phyloP scores from a whole-genome alignment of 2,113 vertebrate species.

The Scolopax mira region DNA sequence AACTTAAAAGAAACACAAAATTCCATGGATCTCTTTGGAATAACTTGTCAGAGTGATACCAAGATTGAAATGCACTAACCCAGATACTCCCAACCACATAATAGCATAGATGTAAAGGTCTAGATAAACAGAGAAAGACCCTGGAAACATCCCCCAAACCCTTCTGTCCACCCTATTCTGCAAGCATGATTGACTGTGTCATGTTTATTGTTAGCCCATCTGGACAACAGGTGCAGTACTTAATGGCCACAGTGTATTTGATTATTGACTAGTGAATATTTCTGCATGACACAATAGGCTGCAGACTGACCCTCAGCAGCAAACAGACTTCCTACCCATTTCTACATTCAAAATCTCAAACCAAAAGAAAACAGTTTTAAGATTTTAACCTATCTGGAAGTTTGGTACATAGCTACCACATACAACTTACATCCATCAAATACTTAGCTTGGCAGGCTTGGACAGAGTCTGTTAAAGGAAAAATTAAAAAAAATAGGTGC shows the following conservation, averaged over 20 bases:
- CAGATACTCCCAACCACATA: not conserved
- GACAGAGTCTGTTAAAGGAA: slow-evolving; percentile 49
- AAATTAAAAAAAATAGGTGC: slow-evolving; percentile 28
- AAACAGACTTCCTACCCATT: not conserved
- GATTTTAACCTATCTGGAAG: slow-evolving; percentile 34
- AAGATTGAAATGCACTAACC: not conserved
- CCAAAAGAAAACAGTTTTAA: slow-evolving; percentile 36
- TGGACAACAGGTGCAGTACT: slow-evolving; percentile 55
- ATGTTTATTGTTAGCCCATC: slow-evolving; percentile 53
- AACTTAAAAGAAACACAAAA: not conserved
- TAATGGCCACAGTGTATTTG: slow-evolving; percentile 28
- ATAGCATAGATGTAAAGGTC: not conserved
- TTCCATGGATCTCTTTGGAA: not conserved
- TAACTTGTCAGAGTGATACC: not conserved
- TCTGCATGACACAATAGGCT: slow-evolving; percentile 40
- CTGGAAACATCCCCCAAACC: slow-evolving; percentile 7
- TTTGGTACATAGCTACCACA: slow-evolving; percentile 36
- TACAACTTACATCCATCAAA: not conserved
- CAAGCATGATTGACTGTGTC: slow-evolving; percentile 10
- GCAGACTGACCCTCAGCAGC: not conserved
- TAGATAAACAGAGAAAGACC: slow-evolving; percentile 30
- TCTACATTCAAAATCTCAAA: slow-evolving; percentile 30
- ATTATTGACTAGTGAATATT: slow-evolving; percentile 56
- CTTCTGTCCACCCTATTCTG: not conserved
- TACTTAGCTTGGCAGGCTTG: not conserved